phyloP scores from a whole-genome alignment of 2,888 invertebrate species.

The Tiliacea aurago region DNA sequence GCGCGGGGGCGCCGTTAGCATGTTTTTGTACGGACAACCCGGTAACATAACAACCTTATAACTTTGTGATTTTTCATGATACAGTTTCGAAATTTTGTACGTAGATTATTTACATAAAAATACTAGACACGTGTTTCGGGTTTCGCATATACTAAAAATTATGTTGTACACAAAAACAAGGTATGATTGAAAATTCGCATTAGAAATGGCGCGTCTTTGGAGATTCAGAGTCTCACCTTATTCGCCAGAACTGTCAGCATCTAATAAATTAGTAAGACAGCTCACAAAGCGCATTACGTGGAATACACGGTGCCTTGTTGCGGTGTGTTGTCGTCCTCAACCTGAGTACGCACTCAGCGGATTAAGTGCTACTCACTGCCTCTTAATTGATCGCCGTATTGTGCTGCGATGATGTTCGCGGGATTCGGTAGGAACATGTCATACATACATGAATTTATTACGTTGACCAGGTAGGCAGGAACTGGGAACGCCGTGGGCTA shows the following conservation, averaged over 20 bases:
- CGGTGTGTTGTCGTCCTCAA: conserved; percentile 63
- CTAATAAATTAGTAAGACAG: conserved; percentile 37
- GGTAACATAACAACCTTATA: too few species aligned
- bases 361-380: conserved; percentile 68
- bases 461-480: not conserved
- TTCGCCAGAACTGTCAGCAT: not conserved
- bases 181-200: not conserved
- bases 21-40: too few species aligned
- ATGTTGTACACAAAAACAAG: not conserved
- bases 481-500: too few species aligned
- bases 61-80: too few species aligned
- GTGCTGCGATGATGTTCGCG: conserved; percentile 22
- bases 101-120: too few species aligned
- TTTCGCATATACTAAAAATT: too few species aligned
- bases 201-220: not conserved
- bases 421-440: not conserved
- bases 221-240: not conserved
- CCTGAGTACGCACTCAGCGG: conserved; percentile 71
- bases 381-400: conserved; percentile 65
- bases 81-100: too few species aligned
- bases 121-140: too few species aligned
- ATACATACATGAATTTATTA: not conserved
- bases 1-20: too few species aligned
- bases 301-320: conserved; percentile 46
- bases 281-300: conserved; percentile 40